Base-by-base conservation (phyloP, 2,797 vertebrate species). In the Diplodus puntazzo region DNA sequence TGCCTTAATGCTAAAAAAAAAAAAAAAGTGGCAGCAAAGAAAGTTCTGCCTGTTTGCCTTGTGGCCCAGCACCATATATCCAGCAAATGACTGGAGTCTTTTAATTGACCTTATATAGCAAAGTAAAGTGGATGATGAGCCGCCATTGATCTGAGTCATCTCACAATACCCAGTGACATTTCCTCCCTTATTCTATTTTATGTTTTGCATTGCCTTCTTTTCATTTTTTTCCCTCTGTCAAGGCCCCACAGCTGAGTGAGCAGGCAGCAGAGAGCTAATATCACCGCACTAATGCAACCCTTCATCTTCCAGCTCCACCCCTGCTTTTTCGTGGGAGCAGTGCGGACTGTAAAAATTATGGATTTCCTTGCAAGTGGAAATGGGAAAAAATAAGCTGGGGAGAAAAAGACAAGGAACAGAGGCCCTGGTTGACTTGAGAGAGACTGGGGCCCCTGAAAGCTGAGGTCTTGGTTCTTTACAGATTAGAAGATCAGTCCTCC, bases 401-500 rank as follows among this genome's bases (percentile, higher is more conserved):
- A 81, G 81, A 63, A 69, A 71, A 71, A 80, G 77, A 75, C 65
- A 62, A 62, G 64, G 63, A 84, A 82, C 63, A 69, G 58, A 72
- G 60, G 71, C 82, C 77, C 76, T 34, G 52, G 85, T 72, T 81
- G 77, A 83, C 73, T 73, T 84, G 76, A 88, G 82, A 84, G 83
- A 88, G 81, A 80, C 79, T 30, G 72, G 58, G 80, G 83, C 66
- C 79, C 78, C 82, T 86, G 78, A 89, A 92, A 89, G 88, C 85
- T 70, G 81, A 90, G 88, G 82, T 90, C 87, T 94, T 92, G 91
- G 87, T 86, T 88, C 90, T 93, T 95, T 92, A 89, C 88, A 93
- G 94, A 95, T 95, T 94, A 95, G 86, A 91, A 94, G 92, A 95
- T 94, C 91, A 94, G 85, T 90, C 86, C 84, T 87, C 75, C 30